phyloP scores from a whole-genome alignment of 2,797 vertebrate genomes.

The Leptatherina wallacei region DNA sequence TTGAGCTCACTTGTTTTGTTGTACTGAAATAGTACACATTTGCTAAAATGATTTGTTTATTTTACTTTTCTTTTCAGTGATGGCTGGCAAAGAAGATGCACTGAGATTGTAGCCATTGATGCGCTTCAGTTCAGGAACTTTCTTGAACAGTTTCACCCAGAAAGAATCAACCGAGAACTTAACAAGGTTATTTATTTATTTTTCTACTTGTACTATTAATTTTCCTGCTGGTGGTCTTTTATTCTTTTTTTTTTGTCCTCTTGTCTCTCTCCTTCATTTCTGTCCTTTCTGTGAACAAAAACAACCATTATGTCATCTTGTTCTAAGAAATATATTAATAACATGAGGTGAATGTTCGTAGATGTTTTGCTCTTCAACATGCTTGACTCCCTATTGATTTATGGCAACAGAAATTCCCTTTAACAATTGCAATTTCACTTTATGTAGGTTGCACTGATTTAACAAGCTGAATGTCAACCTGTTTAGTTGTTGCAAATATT shows the following conservation, averaged over 20 bases:
- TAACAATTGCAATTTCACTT: background rate
- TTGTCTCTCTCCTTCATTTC: background rate
- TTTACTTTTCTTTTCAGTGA: constrained; percentile 81
- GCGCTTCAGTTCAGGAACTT: constrained; percentile 89
- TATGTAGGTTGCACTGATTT: constrained; percentile 23
- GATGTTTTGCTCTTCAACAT: no score
- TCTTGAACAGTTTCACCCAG: constrained; percentile 89
- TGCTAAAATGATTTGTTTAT: background rate
- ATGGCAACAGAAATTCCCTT: background rate
- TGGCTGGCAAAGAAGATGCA: constrained; percentile 89
- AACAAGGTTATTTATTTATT: constrained; percentile 68
- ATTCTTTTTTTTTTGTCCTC: background rate
- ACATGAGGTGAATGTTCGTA: background rate
- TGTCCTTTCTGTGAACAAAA: background rate
- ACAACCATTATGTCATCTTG: background rate
- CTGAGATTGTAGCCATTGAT: constrained; percentile 95
- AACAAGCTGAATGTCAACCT: constrained; percentile 12
- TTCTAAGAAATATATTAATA: no score
- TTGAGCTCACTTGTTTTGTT: background rate
- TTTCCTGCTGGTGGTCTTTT: background rate
- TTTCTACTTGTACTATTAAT: background rate
- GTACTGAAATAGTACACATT: background rate
- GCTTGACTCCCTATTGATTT: background rate
- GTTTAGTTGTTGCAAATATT: constrained; percentile 33
- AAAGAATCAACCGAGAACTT: constrained; percentile 89